Evolutionary conservation across 2,113 vertebrate species (phyloP), one percentile per base, ranked within the genome.

Genomic region (Elanus axillaris): DNA sequence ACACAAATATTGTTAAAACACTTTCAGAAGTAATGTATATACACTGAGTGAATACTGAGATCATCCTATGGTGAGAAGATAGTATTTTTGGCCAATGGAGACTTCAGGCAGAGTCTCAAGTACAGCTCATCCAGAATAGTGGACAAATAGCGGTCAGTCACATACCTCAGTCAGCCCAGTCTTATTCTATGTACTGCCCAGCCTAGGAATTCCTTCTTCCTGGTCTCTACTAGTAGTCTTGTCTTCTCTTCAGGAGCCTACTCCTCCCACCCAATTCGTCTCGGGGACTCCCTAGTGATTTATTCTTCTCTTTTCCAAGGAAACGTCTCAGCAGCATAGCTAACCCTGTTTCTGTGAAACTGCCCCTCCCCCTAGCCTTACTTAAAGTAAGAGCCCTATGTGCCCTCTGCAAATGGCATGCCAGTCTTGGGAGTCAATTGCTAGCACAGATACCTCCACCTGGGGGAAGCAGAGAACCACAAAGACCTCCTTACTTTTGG

Each of bases 381-480:
- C 38, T 50, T 16, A n/a, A n/a, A n/a, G n/a, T n/a, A n/a, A n/a
- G 9, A 88, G 52, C 23, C 38, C 40, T 17, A 1, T 1, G 12
- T 42, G 72, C 62, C 62, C 36, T 36, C 18, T 48, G 59, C 32
- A 58, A 77, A 55, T 18, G 45, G 36, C 1, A 3, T 16, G 38
- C 31, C 74, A 64, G 55, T 14, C 60, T 67, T 3, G 0, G 9
- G 16, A 89, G 38, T 47, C 80, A 68, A 29, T 4, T 81, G 81
- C 69, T 76, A 87, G 60, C 81, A 75, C 77, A 82, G 74, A 43
- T 53, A 67, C 74, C 74, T 96, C 92, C 96, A 94, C 74, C 96
- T 96, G 87, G 81, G 94, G 90, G 94, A 94, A 95, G 92, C 90
- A 97, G 74, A 96, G 96, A 97, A 90, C 62, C 69, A 93, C 80